Evolutionary conservation across 2,113 vertebrate species (phyloP).

Genomic region (Phylloscopus trochiloides): DNA sequence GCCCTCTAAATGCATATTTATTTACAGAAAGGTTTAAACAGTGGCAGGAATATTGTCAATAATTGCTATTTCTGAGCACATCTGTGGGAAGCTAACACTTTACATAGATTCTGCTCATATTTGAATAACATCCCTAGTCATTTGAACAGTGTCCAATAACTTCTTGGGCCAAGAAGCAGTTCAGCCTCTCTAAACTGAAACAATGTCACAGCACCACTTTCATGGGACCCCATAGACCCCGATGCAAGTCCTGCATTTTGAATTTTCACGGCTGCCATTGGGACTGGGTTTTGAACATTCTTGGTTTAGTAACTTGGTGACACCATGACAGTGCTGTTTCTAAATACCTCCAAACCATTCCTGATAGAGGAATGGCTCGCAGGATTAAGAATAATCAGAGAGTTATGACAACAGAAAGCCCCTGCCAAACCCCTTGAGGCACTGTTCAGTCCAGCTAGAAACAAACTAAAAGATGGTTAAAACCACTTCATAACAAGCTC

Average conservation of each 20-base stretch:
- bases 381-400: background rate
- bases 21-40: background rate
- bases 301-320: background rate
- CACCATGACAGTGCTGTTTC: background rate
- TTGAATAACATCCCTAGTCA: background rate
- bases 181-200: background rate
- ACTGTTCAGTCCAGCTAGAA: background rate
- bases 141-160: background rate
- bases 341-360: background rate
- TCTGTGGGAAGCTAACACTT: background rate
- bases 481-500: conserved; percentile 3
- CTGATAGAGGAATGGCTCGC: background rate
- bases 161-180: background rate
- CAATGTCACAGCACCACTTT: background rate
- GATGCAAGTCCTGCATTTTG: background rate
- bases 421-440: conserved; percentile 2
- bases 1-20: background rate
- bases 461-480: conserved; percentile 19
- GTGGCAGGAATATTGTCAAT: background rate
- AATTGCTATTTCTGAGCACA: background rate
- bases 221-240: background rate
- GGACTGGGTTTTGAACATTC: background rate
- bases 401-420: conserved; percentile 11
- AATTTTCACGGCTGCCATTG: background rate
- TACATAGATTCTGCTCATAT: background rate